phyloP scores from a whole-genome alignment of 2,888 invertebrate species.

The Plagodis dolabraria region DNA sequence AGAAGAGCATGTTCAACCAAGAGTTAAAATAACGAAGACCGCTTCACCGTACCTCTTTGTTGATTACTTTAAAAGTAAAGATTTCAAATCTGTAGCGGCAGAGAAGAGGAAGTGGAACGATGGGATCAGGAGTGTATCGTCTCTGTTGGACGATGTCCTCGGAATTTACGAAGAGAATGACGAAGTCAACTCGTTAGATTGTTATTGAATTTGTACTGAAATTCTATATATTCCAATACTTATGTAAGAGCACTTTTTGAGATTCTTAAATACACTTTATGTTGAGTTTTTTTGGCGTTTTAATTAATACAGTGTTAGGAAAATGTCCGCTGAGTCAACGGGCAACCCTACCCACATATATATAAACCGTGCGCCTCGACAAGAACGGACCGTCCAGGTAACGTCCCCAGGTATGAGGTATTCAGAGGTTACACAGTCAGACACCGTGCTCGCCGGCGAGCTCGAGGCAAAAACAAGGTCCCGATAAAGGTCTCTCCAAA shows the following conservation, averaged over 20 bases:
- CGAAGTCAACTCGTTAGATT: constrained; percentile 88
- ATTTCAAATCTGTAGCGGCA: constrained; percentile 86
- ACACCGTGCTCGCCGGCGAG: too few species aligned
- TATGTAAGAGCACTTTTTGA: constrained; percentile 8
- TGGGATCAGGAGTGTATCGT: constrained; percentile 87
- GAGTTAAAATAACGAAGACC: constrained; percentile 57
- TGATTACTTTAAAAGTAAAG: constrained; percentile 79
- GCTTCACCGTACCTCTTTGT: constrained; percentile 86
- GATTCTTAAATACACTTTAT: constrained; percentile 25
- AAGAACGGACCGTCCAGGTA: too few species aligned
- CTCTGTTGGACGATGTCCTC: constrained; percentile 90
- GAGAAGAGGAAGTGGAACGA: constrained; percentile 88
- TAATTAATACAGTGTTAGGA: constrained; percentile 12
- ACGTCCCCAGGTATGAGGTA: too few species aligned
- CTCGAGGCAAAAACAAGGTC: too few species aligned
- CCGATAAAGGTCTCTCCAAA: too few species aligned
- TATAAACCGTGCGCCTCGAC: too few species aligned
- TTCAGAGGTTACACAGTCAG: too few species aligned
- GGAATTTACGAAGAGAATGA: constrained; percentile 81
- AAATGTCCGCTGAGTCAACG: too few species aligned
- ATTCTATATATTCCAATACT: constrained; percentile 13
- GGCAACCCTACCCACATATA: too few species aligned
- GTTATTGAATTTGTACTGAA: constrained; percentile 80
- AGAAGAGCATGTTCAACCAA: constrained; percentile 49
- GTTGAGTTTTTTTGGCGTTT: constrained; percentile 10